Conservation (phyloP, 2,888 invertebrate species). For the Amblyjoppa fuscipennis region DNA sequence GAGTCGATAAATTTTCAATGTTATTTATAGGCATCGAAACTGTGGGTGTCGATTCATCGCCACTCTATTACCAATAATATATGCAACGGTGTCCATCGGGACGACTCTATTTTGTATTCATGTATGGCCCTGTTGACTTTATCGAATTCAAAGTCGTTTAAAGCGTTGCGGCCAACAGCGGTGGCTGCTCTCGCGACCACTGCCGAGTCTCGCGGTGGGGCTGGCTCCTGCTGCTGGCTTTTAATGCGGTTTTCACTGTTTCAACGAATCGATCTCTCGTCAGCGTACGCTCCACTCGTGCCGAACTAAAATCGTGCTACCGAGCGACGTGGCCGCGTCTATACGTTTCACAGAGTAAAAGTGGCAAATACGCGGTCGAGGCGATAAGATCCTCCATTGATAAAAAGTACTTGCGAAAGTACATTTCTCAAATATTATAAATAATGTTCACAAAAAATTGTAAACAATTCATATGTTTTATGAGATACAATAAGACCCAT, state of each 20-base stretch:
- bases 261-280: slow-evolving; percentile 63
- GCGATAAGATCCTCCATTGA: too few relatives aligned
- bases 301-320: slow-evolving; percentile 50
- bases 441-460: too few relatives aligned
- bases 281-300: slow-evolving; percentile 47
- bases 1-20: neutral
- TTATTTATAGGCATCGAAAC: neutral
- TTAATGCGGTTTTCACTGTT: slow-evolving; percentile 67
- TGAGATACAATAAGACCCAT: neutral
- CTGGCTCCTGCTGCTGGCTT: slow-evolving; percentile 26
- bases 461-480: neutral
- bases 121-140: slow-evolving; percentile 61
- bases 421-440: neutral
- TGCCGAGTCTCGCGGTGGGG: slow-evolving; percentile 28
- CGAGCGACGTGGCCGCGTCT: slow-evolving; percentile 16
- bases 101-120: slow-evolving; percentile 61
- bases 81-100: slow-evolving; percentile 21
- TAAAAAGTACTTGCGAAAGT: neutral
- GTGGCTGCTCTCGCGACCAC: slow-evolving; percentile 51
- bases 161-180: slow-evolving; percentile 37
- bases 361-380: neutral
- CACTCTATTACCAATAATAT: slow-evolving; percentile 21
- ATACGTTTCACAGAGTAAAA: too few relatives aligned
- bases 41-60: neutral
- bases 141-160: slow-evolving; percentile 68